These are phyloP conservation scores for Drosophila truncata DNA, from an alignment of 1,140 invertebrate genomes.

Conservation along the genomic window DNA sequence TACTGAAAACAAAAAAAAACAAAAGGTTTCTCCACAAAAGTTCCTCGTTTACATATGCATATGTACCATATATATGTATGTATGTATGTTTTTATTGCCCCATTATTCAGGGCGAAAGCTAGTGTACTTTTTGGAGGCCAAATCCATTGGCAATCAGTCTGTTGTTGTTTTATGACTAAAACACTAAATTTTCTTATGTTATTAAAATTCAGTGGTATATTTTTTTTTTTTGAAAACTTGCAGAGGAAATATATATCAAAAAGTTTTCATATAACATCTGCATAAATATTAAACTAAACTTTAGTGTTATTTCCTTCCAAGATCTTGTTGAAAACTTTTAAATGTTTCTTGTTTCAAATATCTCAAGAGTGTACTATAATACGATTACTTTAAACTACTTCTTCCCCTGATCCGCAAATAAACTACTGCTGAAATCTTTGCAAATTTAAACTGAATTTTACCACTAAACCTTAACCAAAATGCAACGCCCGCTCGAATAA, in stretches of 20 bases:
- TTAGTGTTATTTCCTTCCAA: background rate
- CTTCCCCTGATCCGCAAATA: background rate
- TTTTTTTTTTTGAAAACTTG: background rate
- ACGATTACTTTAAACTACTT: background rate
- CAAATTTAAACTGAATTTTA: conserved; percentile 15
- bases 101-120: background rate
- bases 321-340: background rate
- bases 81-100: conserved; percentile 3
- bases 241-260: background rate
- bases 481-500: conserved; percentile 12
- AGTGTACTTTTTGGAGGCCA: conserved; percentile 2
- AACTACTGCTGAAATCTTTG: background rate
- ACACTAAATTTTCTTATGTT: background rate
- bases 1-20: conserved; percentile 3
- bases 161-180: conserved; percentile 1
- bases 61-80: too few relatives aligned
- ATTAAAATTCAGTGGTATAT: background rate
- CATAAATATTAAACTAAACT: background rate
- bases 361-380: background rate
- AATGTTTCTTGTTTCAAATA: background rate
- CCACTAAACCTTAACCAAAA: conserved; percentile 12
- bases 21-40: background rate
- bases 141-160: background rate
- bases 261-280: conserved; percentile 3
- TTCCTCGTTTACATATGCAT: background rate